These are phyloP conservation scores for Drosophila phalerata DNA, from an alignment of 2,888 invertebrate genomes.

Conservation along the genomic window DNA sequence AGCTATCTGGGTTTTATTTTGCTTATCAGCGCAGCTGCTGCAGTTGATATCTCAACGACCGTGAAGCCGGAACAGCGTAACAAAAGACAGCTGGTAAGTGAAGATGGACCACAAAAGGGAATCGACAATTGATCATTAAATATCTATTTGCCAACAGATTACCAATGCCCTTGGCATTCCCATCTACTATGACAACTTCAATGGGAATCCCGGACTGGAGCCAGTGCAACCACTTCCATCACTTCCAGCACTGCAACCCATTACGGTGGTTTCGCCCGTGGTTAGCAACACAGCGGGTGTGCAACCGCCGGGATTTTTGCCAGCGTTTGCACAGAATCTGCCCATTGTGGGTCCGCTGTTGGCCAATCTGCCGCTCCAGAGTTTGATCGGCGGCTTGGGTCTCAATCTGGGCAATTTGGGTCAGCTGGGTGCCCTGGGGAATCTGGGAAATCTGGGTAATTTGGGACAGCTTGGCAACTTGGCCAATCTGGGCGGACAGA, in stretches of 20 bases:
- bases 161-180: slow-evolving; percentile 41
- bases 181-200: slow-evolving; percentile 56
- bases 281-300: slow-evolving; percentile 35
- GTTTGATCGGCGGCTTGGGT: slow-evolving; percentile 53
- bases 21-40: slow-evolving; percentile 37
- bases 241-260: slow-evolving; percentile 47
- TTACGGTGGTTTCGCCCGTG: slow-evolving; percentile 66
- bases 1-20: slow-evolving; percentile 39
- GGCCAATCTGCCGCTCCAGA: slow-evolving; percentile 67
- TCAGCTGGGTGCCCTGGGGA: slow-evolving; percentile 48
- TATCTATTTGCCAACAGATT: slow-evolving; percentile 17
- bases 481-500: slow-evolving; percentile 20
- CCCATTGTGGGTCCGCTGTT: slow-evolving; percentile 76
- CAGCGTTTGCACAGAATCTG: slow-evolving; percentile 68
- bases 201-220: slow-evolving; percentile 31
- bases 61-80: slow-evolving; percentile 29
- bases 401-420: slow-evolving; percentile 57
- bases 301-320: slow-evolving; percentile 59
- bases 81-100: slow-evolving; percentile 64
- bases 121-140: not conserved
- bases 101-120: not conserved
- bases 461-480: slow-evolving; percentile 41
- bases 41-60: slow-evolving; percentile 9
- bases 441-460: slow-evolving; percentile 53
- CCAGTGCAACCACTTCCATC: slow-evolving; percentile 1